Evolutionary conservation across 2,888 invertebrate genomes (phyloP).

Genomic region (Colostygia pectinataria): DNA sequence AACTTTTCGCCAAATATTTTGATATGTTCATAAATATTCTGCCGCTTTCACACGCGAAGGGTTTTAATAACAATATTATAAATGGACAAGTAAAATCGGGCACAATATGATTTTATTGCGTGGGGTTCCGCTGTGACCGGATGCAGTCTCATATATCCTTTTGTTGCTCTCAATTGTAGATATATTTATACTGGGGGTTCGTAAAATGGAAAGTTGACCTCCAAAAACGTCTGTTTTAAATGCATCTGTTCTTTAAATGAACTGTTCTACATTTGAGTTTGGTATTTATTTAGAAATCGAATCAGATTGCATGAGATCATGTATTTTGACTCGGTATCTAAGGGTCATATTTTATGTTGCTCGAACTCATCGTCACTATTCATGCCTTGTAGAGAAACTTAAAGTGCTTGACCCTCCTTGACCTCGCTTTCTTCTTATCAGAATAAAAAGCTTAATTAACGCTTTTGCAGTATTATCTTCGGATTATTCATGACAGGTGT

Average conservation of each 20-base stretch:
- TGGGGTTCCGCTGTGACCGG: slow-evolving; percentile 46
- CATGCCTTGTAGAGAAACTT: slow-evolving; percentile 26
- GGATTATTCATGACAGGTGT: background rate
- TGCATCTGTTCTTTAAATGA: slow-evolving; percentile 32
- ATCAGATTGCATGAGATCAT: slow-evolving; percentile 8
- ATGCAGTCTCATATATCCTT: slow-evolving; percentile 50
- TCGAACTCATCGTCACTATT: slow-evolving; percentile 8
- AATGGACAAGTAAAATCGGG: slow-evolving; percentile 43
- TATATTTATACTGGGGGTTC: slow-evolving; percentile 58
- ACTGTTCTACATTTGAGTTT: slow-evolving; percentile 29
- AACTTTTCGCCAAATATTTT: slow-evolving; percentile 51
- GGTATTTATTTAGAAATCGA: slow-evolving; percentile 36
- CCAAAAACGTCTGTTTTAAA: slow-evolving; percentile 31
- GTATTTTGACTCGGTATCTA: background rate
- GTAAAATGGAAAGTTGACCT: slow-evolving; percentile 69
- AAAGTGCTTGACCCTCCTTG: slow-evolving; percentile 26
- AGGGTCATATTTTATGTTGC: slow-evolving; percentile 4
- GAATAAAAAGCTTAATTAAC: slow-evolving; percentile 40
- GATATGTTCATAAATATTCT: slow-evolving; percentile 71
- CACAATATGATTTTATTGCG: slow-evolving; percentile 44
- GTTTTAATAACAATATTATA: slow-evolving; percentile 46
- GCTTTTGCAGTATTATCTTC: slow-evolving; percentile 13
- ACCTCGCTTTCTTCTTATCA: slow-evolving; percentile 42
- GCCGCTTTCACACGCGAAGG: slow-evolving; percentile 65
- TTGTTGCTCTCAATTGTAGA: slow-evolving; percentile 58